These are phyloP conservation scores for Drosophila mayri DNA, from an alignment of 1,140 invertebrate genomes.

Conservation along the genomic window DNA sequence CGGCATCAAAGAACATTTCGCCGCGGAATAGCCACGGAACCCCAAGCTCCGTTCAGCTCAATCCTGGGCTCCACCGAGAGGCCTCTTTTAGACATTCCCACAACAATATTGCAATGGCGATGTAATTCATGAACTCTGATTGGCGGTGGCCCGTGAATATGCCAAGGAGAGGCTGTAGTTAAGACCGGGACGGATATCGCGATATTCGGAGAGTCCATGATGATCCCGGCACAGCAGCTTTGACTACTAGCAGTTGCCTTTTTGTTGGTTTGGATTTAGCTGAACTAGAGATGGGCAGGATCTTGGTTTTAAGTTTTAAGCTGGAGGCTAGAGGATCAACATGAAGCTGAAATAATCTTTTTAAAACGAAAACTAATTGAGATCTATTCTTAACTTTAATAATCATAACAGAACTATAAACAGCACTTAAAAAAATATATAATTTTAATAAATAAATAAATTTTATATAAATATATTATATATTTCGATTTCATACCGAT, in stretches of 20 bases:
- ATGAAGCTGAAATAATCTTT: too few relatives aligned
- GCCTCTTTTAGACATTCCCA: slow-evolving; percentile 69
- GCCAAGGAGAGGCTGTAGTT: slow-evolving; percentile 39
- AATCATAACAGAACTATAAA: too few relatives aligned
- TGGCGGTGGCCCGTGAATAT: slow-evolving; percentile 61
- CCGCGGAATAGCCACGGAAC: slow-evolving; percentile 46
- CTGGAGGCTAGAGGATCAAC: not conserved
- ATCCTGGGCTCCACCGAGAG: slow-evolving; percentile 10
- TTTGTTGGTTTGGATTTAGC: not conserved
- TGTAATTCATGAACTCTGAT: slow-evolving; percentile 84
- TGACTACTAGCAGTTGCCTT: slow-evolving; percentile 20
- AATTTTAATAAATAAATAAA: too few relatives aligned
- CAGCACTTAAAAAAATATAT: too few relatives aligned
- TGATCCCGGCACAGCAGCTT: slow-evolving; percentile 26
- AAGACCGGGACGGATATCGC: slow-evolving; percentile 9
- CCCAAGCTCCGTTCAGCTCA: slow-evolving; percentile 3
- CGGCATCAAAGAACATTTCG: slow-evolving; percentile 80
- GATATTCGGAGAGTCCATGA: slow-evolving; percentile 12
- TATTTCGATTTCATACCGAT: not conserved
- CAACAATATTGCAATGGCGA: slow-evolving; percentile 78
- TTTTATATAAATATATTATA: too few relatives aligned
- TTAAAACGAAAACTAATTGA: too few relatives aligned
- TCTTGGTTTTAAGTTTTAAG: not conserved
- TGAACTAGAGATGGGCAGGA: slow-evolving; percentile 17
- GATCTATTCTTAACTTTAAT: too few relatives aligned